phyloP scores from a whole-genome alignment of 2,797 vertebrate genomes.

The Odontamblyopus rebecca region DNA sequence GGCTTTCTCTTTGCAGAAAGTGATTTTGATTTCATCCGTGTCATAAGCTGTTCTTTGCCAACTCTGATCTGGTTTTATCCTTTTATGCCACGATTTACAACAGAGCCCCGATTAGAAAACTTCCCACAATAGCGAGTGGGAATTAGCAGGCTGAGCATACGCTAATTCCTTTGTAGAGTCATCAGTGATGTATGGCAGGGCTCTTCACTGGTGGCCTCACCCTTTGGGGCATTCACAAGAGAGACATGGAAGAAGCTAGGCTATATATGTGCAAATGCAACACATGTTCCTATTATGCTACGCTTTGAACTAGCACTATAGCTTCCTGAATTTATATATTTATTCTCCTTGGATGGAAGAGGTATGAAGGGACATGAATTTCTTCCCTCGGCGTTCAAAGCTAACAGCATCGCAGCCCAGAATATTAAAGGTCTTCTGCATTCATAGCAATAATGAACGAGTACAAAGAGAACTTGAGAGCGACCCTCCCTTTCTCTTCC shows the following conservation, averaged over 20 bases:
- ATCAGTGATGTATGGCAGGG: constrained; percentile 75
- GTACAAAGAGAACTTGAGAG: constrained; percentile 64
- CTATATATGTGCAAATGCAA: constrained; percentile 58
- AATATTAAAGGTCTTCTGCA: constrained; percentile 68
- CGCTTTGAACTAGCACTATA: constrained; percentile 62
- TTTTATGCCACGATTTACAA: constrained; percentile 69
- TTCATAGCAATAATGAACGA: constrained; percentile 75
- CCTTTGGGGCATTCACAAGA: constrained; percentile 49
- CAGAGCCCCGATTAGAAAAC: constrained; percentile 62
- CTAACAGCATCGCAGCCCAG: constrained; percentile 48
- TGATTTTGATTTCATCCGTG: constrained; percentile 69
- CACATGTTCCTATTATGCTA: constrained; percentile 57
- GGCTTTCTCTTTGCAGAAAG: constrained; percentile 61
- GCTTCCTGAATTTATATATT: constrained; percentile 63
- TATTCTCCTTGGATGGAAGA: constrained; percentile 68
- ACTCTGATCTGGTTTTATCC: constrained; percentile 63
- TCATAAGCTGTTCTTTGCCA: constrained; percentile 52
- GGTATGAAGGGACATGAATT: constrained; percentile 74
- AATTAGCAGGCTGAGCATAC: constrained; percentile 71
- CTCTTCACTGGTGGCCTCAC: constrained; percentile 61
- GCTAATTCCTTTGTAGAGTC: constrained; percentile 72
- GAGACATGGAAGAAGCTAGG: constrained; percentile 13
- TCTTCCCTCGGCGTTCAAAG: constrained; percentile 72
- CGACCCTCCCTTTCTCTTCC: constrained; percentile 64
- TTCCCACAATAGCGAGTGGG: constrained; percentile 61